phyloP scores from a whole-genome alignment of 1,140 invertebrate genomes.

The Tyrophagus putrescentiae region DNA sequence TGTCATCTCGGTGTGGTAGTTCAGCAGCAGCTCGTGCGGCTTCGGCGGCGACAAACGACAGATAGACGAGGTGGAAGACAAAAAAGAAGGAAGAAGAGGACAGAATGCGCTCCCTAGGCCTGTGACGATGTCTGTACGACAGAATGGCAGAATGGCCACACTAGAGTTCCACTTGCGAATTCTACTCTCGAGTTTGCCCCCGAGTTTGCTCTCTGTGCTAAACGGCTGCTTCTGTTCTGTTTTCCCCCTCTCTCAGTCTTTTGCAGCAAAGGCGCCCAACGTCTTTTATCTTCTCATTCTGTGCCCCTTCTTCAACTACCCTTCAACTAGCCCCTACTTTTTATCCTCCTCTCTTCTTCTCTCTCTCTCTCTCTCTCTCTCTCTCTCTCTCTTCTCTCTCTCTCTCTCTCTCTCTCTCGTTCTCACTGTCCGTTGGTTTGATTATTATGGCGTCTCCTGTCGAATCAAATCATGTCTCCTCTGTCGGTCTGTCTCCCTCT shows the following conservation, averaged over 20 bases:
- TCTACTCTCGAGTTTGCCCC: no score
- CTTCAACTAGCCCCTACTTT: neutral
- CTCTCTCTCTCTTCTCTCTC: neutral
- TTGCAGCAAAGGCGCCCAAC: no score
- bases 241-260: no score
- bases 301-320: neutral
- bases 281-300: neutral
- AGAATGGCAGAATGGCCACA: no score
- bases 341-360: neutral
- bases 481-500: slow-evolving; percentile 1
- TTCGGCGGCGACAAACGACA: neutral
- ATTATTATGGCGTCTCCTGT: neutral
- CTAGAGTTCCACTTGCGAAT: slow-evolving; percentile 1
- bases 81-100: neutral
- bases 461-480: slow-evolving; percentile 10
- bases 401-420: neutral
- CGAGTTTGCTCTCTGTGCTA: no score
- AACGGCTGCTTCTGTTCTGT: neutral
- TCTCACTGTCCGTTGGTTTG: neutral
- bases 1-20: neutral
- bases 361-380: neutral
- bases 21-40: neutral
- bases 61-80: neutral
- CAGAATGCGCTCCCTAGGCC: no score
- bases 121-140: no score